Evolutionary conservation across 2,888 invertebrate species (phyloP).

Genomic region (Phragmatobia fuliginosa): DNA sequence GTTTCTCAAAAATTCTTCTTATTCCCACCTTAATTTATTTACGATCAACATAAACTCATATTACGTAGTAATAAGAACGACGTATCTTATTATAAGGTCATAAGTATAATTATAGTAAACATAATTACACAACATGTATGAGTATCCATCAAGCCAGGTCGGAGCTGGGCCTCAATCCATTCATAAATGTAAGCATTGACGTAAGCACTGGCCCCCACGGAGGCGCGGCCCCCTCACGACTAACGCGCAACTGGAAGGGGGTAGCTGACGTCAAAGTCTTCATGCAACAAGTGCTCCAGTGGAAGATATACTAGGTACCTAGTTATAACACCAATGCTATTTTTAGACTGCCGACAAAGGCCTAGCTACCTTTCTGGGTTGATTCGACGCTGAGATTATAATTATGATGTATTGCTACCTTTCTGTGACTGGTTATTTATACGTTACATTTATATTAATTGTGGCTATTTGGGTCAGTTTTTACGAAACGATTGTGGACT

Average conservation of each 20-base stretch:
- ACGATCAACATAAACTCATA: constrained; percentile 19
- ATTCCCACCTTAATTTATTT: neutral
- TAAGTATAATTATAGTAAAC: constrained; percentile 28
- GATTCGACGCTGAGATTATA: constrained; percentile 29
- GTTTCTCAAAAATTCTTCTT: neutral
- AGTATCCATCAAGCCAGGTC: constrained; percentile 56
- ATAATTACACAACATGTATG: constrained; percentile 37
- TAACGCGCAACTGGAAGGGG: constrained; percentile 61
- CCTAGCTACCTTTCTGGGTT: constrained; percentile 41
- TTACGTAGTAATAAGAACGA: neutral
- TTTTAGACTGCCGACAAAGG: constrained; percentile 72
- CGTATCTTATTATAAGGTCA: constrained; percentile 20
- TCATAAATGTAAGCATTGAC: constrained; percentile 80
- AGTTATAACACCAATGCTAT: constrained; percentile 69
- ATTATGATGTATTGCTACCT: constrained; percentile 24
- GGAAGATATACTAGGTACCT: constrained; percentile 68
- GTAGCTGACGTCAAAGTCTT: constrained; percentile 79
- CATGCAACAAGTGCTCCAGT: constrained; percentile 82
- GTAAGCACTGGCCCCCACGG: constrained; percentile 74
- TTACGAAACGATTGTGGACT: neutral
- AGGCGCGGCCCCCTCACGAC: constrained; percentile 66
- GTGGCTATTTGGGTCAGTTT: constrained; percentile 1
- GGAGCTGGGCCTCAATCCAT: constrained; percentile 75
- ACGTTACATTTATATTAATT: neutral
- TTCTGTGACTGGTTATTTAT: constrained; percentile 6